Base-by-base conservation (phyloP, 2,113 vertebrate genomes). In the Misgurnus mizolepis region DNA sequence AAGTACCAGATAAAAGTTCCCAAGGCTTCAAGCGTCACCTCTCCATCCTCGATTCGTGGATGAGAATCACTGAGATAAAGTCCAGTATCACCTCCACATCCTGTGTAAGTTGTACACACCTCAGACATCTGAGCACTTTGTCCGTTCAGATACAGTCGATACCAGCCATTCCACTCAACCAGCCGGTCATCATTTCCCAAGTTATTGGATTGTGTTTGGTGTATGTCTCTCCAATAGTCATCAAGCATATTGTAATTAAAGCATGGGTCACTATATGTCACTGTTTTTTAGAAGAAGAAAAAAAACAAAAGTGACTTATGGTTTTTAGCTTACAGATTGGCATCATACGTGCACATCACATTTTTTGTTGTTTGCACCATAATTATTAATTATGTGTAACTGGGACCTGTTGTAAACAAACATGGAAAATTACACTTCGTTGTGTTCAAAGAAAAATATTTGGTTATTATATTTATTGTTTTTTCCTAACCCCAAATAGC, bases 91-190 rank as follows among this genome's bases (percentile, higher is more conserved):
- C 75, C 75, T 9, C 62, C 64, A 56, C 75, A 65, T 5, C 3
- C 8, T 22, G 7, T 34, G 39, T n/a, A 15, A 70, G 11, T 39
- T 7, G 62, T 4, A 70, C 50, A 73, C 69, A 50, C 56, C 34
- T 68, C 50, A 11, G 77, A 49, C 43, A 79, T 49, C 12, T 70
- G 77, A 40, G 77, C 77, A 62, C 18, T 50, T 17, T 4, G 27
- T n/a, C 67, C 67, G 3, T 17, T 17, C 10, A 79, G 5, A 40
- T 39, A 62, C 53, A 79, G 43, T 1, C 77, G 55, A 50, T 79
- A 79, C 77, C 77, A 79, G 8, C 66, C 77, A 1, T 34, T 58
- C 76, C 76, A 78, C 27, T 78, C 50, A 78, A 78, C 50, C 27
- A 34, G 40, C 6, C 3, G 14, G 76, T 78, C 76, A 17, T 78